These are phyloP conservation scores for Crambe crambe DNA, from an alignment of 37 sponge, comb jelly and placozoan species.

Conservation along the genomic window DNA sequence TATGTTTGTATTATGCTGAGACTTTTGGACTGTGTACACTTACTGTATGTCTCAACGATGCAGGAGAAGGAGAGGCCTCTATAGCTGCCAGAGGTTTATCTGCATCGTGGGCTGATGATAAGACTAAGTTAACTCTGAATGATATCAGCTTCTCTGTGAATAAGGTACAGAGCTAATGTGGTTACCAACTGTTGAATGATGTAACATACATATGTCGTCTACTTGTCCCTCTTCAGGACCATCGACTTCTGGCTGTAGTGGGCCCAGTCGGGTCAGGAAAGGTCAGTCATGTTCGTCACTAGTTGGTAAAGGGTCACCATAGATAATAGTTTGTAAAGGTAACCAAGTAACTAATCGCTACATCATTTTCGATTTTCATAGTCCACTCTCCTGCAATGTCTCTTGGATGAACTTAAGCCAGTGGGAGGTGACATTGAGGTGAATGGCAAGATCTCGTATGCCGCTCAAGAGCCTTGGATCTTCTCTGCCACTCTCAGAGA, in stretches of 20 bases:
- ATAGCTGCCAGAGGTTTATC: not conserved
- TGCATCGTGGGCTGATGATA: constrained; percentile 36
- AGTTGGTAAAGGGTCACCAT: not conserved
- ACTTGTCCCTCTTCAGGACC: not conserved
- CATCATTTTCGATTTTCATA: not conserved
- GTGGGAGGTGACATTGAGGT: not conserved
- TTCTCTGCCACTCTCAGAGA: constrained; percentile 1
- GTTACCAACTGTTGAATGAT: not conserved
- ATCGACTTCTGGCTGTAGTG: constrained; percentile 13
- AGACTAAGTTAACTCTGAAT: constrained; percentile 27
- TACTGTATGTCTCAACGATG: constrained; percentile 20
- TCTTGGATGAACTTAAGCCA: not conserved
- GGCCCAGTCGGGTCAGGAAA: constrained; percentile 20
- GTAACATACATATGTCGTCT: not conserved
- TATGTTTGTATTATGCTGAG: no score
- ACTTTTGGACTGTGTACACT: not conserved
- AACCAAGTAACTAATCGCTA: no score
- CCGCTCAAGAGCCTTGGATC: not conserved
- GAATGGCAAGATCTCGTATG: not conserved
- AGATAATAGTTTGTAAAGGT: no score
- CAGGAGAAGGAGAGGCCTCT: not conserved
- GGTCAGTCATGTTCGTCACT: not conserved
- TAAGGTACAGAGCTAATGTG: constrained; percentile 13
- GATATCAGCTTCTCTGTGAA: constrained; percentile 44
- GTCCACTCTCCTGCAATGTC: not conserved